A percentile compares a stretch with the other conserved stretches of the same genome.
These are phyloP conservation scores for Perizoma affinitatum DNA, from an alignment of 2,888 invertebrate genomes.

Conservation along the genomic window DNA sequence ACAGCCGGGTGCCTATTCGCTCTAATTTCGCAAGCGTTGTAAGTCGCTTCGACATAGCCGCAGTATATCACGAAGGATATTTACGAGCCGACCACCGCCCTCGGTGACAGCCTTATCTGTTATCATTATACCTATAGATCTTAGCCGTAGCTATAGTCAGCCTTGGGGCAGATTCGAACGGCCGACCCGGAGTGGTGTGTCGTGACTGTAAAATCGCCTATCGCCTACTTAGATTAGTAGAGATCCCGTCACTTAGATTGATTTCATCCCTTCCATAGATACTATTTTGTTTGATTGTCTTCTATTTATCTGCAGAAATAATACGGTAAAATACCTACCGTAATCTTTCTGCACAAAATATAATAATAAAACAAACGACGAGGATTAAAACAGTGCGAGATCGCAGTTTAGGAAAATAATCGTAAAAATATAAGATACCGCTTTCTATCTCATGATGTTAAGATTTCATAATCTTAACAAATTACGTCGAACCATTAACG, in stretches of 20 bases:
- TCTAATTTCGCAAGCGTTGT: slow-evolving; percentile 75
- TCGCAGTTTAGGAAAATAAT: no score
- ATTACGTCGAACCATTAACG: no score
- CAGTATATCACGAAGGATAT: slow-evolving; percentile 74
- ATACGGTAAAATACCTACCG: no score
- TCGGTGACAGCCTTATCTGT: slow-evolving; percentile 79
- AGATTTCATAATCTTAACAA: no score
- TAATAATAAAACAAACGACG: no score
- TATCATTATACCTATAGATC: slow-evolving; percentile 79
- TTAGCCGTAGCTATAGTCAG: slow-evolving; percentile 66
- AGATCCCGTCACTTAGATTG: slow-evolving; percentile 30
- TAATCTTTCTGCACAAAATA: no score
- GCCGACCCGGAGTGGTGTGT: slow-evolving; percentile 35
- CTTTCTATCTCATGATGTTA: no score
- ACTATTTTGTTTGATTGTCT: no score
- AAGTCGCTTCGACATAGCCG: slow-evolving; percentile 54
- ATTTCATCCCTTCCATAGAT: slow-evolving; percentile 22
- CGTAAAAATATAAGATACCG: no score
- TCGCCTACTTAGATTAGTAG: slow-evolving; percentile 18
- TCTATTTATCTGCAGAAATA: no score
- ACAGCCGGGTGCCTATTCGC: slow-evolving; percentile 58
- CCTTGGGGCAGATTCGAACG: slow-evolving; percentile 47
- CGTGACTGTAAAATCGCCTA: slow-evolving; percentile 34
- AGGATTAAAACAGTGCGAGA: no score
- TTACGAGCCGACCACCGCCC: slow-evolving; percentile 73